phyloP scores from a whole-genome alignment of 2,113 vertebrate genomes.

The Labrus mixtus region DNA sequence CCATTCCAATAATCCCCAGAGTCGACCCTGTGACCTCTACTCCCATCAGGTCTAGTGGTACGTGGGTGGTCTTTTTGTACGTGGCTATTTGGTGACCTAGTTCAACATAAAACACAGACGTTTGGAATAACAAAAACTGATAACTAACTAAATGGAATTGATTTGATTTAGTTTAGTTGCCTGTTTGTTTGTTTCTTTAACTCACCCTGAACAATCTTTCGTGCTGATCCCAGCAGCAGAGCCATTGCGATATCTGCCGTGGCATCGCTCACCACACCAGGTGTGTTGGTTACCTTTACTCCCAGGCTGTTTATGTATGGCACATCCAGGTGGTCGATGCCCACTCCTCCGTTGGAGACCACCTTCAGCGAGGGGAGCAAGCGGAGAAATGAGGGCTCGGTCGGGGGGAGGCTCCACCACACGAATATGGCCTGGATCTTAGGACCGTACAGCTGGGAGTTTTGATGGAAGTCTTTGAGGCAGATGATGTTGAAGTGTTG shows the following conservation, averaged over 20 bases:
- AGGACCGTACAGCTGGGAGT: constrained; percentile 41
- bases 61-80: constrained; percentile 26
- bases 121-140: no score
- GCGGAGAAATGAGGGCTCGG: constrained; percentile 34
- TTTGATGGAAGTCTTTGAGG: constrained; percentile 59
- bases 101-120: no score
- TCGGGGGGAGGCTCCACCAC: constrained; percentile 22
- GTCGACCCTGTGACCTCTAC: constrained; percentile 71
- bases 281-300: constrained; percentile 86
- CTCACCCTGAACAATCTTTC: constrained; percentile 75
- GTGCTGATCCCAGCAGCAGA: constrained; percentile 86
- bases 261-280: constrained; percentile 75
- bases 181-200: no score
- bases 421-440: constrained; percentile 68
- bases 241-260: constrained; percentile 87
- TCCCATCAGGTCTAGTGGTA: constrained; percentile 41
- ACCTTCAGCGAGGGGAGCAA: constrained; percentile 84
- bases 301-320: constrained; percentile 81
- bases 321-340: constrained; percentile 87
- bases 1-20: constrained; percentile 76
- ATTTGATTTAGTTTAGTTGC: background rate
- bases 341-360: constrained; percentile 82
- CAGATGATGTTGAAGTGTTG: constrained; percentile 57
- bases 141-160: no score
- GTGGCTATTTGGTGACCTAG: constrained; percentile 55